A percentile compares a stretch with the other conserved stretches of the same genome.
These are phyloP conservation scores for Dendrocincla tyrannina DNA, from an alignment of 2,797 vertebrate genomes.

Conservation along the genomic window DNA sequence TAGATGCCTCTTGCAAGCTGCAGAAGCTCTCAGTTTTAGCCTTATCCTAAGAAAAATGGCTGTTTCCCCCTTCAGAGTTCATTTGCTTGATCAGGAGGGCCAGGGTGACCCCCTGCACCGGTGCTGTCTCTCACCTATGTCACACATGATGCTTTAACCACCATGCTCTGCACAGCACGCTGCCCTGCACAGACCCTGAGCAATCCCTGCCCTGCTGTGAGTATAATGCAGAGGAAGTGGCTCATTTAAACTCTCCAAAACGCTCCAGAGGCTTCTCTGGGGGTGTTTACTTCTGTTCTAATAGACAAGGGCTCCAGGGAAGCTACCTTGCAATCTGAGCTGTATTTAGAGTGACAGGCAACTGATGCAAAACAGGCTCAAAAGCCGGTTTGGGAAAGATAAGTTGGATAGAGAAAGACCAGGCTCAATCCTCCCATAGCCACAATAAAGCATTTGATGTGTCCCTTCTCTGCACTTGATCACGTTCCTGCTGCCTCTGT, in stretches of 20 bases:
- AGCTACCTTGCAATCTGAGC: neutral
- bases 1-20: neutral
- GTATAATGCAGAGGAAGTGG: neutral
- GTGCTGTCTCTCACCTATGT: neutral
- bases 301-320: neutral
- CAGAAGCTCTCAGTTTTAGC: neutral
- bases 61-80: neutral
- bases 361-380: constrained; percentile 30
- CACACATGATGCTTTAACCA: fast-evolving
- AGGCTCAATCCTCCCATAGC: neutral
- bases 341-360: neutral
- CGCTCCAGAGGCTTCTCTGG: neutral
- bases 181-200: neutral
- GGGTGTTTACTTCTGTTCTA: neutral
- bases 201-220: neutral
- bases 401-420: neutral
- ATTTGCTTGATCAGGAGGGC: neutral
- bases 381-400: neutral
- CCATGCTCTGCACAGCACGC: fast-evolving
- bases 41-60: neutral
- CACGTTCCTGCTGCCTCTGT: constrained; percentile 41
- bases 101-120: neutral
- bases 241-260: neutral
- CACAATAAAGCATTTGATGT: constrained; percentile 26
- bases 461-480: constrained; percentile 24